These are phyloP conservation scores for Lepidurus couesii DNA, from an alignment of 1,140 invertebrate genomes.

Conservation along the genomic window DNA sequence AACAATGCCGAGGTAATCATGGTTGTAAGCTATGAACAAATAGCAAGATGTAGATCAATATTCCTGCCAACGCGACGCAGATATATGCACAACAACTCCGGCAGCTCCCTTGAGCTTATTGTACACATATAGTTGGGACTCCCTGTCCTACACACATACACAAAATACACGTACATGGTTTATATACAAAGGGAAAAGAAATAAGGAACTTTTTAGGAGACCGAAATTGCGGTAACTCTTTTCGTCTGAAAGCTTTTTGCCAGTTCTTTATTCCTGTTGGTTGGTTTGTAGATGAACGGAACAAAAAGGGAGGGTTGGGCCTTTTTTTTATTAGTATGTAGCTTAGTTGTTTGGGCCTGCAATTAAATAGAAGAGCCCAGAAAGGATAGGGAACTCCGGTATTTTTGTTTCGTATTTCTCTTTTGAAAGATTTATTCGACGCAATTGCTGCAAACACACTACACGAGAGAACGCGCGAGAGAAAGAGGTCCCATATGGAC, in stretches of 20 bases:
- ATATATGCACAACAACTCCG: background rate
- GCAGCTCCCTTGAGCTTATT: background rate
- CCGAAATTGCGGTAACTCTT: background rate
- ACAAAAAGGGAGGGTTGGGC: too few relatives aligned
- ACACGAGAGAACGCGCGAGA: too few relatives aligned
- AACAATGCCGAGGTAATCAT: conserved; percentile 15
- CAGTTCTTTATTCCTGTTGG: too few relatives aligned
- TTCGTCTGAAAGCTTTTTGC: too few relatives aligned
- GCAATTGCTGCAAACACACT: too few relatives aligned
- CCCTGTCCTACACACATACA: background rate
- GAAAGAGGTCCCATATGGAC: background rate
- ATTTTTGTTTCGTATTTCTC: too few relatives aligned
- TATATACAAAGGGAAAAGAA: background rate
- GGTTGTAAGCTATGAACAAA: background rate
- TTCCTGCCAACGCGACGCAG: conserved; percentile 9
- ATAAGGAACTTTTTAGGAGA: background rate
- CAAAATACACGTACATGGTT: background rate
- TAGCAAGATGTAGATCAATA: conserved; percentile 10
- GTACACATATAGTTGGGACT: background rate
- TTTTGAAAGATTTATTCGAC: too few relatives aligned
- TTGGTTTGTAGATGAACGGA: too few relatives aligned
- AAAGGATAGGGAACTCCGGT: too few relatives aligned
- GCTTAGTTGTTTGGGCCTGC: too few relatives aligned
- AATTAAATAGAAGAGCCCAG: too few relatives aligned
- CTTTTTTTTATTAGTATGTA: too few relatives aligned